These are phyloP conservation scores for Aeoliscus strigatus DNA, from an alignment of 2,797 vertebrate species.

Conservation along the genomic window DNA sequence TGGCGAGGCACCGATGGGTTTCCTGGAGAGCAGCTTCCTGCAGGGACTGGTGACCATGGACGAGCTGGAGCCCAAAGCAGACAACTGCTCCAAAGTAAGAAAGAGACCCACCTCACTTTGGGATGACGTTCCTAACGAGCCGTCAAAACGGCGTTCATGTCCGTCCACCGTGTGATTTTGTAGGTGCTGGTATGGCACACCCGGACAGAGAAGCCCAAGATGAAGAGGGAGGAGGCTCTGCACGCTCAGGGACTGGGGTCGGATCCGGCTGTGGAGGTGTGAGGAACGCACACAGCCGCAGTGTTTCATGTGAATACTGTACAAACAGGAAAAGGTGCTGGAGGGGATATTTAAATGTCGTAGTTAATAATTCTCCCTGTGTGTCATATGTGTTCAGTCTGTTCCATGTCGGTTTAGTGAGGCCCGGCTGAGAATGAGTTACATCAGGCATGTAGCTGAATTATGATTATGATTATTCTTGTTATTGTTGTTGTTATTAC, in stretches of 20 bases:
- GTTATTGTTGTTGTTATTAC: too few species aligned
- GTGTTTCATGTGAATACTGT: constrained; percentile 65
- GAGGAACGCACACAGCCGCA: constrained; percentile 47
- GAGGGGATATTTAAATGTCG: constrained; percentile 8
- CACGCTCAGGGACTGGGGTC: constrained; percentile 87
- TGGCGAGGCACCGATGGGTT: constrained; percentile 81
- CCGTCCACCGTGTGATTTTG: constrained; percentile 4
- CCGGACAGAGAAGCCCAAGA: constrained; percentile 90
- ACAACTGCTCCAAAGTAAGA: constrained; percentile 83
- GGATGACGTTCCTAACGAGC: too few species aligned
- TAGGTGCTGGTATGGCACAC: constrained; percentile 95
- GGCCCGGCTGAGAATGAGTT: too few species aligned
- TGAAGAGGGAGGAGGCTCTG: constrained; percentile 88
- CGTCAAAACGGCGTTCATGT: too few species aligned
- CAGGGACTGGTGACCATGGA: constrained; percentile 83
- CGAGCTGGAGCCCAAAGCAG: constrained; percentile 86
- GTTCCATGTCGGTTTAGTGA: too few species aligned
- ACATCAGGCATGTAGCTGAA: too few species aligned
- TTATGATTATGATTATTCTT: too few species aligned
- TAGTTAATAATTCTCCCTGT: constrained; percentile 5
- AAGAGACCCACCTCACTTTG: too few species aligned
- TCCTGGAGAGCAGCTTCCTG: constrained; percentile 89
- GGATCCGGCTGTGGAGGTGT: constrained; percentile 84
- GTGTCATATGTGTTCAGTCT: constrained; percentile 2
- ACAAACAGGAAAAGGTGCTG: constrained; percentile 28